Conservation (phyloP, 2,888 invertebrate genomes). For the Himalopsyche japonica region DNA sequence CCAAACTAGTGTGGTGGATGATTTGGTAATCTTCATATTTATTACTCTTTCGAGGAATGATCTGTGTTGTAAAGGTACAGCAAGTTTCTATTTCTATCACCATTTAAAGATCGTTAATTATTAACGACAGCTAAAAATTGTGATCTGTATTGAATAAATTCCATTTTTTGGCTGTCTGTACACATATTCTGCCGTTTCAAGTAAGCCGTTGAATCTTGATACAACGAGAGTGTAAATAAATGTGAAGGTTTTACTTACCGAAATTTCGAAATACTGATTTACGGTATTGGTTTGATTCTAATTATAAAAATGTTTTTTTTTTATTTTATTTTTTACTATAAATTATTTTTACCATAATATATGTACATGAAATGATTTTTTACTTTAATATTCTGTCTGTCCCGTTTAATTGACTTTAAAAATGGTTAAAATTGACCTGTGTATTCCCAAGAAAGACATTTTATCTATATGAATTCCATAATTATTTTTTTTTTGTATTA, state of each 20-base stretch:
- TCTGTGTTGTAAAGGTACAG: too few species aligned
- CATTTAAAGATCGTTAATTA: too few species aligned
- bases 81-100: too few species aligned
- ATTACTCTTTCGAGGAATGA: not conserved
- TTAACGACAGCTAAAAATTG: too few species aligned
- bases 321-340: not conserved
- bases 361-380: not conserved
- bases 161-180: too few species aligned
- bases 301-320: not conserved
- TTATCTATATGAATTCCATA: conserved; percentile 1
- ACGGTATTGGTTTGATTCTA: not conserved
- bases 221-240: not conserved
- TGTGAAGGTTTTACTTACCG: too few species aligned
- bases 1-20: not conserved
- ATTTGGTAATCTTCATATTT: not conserved
- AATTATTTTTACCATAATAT: not conserved
- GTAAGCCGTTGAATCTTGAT: not conserved
- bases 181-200: not conserved
- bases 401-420: not conserved
- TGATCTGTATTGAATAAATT: too few species aligned
- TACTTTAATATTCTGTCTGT: not conserved
- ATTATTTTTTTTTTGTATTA: conserved; percentile 1
- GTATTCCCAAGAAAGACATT: not conserved
- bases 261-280: too few species aligned
- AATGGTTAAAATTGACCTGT: not conserved